Conservation (phyloP, 2,888 invertebrate species). For the Mimachlamys varia region DNA sequence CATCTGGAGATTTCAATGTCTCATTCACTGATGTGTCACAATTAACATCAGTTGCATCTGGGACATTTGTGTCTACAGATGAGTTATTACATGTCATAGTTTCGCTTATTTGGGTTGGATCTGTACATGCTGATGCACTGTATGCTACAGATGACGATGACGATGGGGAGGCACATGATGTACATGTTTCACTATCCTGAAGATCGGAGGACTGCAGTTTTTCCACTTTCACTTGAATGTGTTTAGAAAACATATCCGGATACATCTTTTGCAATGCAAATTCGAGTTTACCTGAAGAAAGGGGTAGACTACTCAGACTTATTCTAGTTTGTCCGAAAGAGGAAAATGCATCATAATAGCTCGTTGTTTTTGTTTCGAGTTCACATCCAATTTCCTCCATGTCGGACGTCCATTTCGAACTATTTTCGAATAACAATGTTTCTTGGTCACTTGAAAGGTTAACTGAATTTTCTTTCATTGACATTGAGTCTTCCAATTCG, state of each 20-base stretch:
- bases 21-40: background rate
- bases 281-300: background rate
- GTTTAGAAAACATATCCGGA: constrained; percentile 6
- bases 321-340: background rate
- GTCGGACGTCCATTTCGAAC: background rate
- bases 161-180: background rate
- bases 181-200: background rate
- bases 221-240: background rate
- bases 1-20: background rate
- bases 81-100: background rate
- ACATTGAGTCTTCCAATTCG: background rate
- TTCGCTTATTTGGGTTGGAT: background rate
- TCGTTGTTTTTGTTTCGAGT: background rate
- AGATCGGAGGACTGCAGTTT: background rate
- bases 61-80: background rate
- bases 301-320: background rate
- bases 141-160: background rate
- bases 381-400: background rate
- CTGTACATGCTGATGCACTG: background rate
- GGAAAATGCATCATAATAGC: background rate
- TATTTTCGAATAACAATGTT: background rate
- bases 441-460: background rate
- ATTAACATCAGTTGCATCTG: background rate
- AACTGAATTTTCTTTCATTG: background rate
- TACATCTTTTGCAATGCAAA: background rate